Percentiles rank a stretch among this genome's conserved stretches.
Evolutionary conservation across 2,113 vertebrate genomes (phyloP).

Genomic region (Herpetotheres cachinnans): DNA sequence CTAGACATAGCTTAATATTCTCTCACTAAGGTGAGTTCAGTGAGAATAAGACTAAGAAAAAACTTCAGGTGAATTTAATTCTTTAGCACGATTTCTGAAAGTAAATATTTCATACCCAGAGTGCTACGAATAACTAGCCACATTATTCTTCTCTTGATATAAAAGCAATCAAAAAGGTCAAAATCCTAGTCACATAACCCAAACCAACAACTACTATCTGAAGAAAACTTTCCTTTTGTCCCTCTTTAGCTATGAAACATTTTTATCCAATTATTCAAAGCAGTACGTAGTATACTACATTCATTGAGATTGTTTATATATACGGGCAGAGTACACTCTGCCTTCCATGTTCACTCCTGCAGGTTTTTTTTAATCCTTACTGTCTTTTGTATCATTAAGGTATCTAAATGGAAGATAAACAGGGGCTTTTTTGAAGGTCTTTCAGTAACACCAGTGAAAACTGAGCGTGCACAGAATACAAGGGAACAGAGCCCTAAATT

Average conservation of each 20-base stretch:
- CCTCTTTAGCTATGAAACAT: background rate
- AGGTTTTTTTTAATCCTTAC: background rate
- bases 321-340: background rate
- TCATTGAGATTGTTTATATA: background rate
- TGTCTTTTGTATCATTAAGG: background rate
- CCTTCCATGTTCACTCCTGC: background rate
- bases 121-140: background rate
- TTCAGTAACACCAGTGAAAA: background rate
- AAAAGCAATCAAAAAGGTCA: background rate
- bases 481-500: background rate
- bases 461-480: background rate
- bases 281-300: background rate
- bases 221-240: background rate
- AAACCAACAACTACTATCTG: background rate
- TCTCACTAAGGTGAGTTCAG: background rate
- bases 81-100: background rate
- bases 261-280: background rate
- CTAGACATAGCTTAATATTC: background rate
- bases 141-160: background rate
- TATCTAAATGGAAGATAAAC: background rate
- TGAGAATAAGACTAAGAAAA: background rate
- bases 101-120: background rate
- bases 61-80: background rate
- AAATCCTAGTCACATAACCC: background rate
- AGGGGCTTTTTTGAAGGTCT: background rate